phyloP scores from a whole-genome alignment of 2,888 invertebrate genomes.

The Diadegma fenestrale region DNA sequence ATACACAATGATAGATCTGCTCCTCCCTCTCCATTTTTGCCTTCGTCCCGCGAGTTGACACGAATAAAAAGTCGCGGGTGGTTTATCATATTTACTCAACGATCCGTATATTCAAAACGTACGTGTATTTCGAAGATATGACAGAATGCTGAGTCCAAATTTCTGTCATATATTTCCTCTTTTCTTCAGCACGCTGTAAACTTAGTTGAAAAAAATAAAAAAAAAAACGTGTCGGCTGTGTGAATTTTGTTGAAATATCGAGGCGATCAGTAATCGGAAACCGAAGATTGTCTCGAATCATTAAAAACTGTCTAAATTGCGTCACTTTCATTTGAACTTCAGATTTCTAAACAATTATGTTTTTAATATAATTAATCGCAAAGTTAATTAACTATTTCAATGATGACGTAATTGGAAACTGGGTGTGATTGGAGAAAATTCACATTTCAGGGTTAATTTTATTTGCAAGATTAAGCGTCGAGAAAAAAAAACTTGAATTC shows the following conservation, averaged over 20 bases:
- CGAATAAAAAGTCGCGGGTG: slow-evolving; percentile 52
- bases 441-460: background rate
- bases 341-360: background rate
- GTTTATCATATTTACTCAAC: slow-evolving; percentile 18
- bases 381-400: background rate
- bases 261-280: too few relatives aligned
- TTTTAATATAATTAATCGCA: background rate
- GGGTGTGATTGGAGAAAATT: background rate
- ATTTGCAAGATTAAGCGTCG: background rate
- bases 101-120: background rate
- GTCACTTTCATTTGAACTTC: background rate
- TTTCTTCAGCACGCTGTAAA: background rate
- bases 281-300: too few relatives aligned
- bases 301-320: background rate
- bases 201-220: too few relatives aligned
- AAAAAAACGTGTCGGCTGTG: background rate
- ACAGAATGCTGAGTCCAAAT: background rate
- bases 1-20: slow-evolving; percentile 40
- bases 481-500: slow-evolving; percentile 70
- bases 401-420: too few relatives aligned
- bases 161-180: background rate
- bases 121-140: slow-evolving; percentile 7
- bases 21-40: slow-evolving; percentile 63
- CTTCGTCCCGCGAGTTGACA: slow-evolving; percentile 24
- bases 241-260: background rate